A percentile compares a stretch with the other conserved stretches of the same genome.
Conservation (phyloP, 2,797 vertebrate genomes). For the Thunnus albacares region DNA sequence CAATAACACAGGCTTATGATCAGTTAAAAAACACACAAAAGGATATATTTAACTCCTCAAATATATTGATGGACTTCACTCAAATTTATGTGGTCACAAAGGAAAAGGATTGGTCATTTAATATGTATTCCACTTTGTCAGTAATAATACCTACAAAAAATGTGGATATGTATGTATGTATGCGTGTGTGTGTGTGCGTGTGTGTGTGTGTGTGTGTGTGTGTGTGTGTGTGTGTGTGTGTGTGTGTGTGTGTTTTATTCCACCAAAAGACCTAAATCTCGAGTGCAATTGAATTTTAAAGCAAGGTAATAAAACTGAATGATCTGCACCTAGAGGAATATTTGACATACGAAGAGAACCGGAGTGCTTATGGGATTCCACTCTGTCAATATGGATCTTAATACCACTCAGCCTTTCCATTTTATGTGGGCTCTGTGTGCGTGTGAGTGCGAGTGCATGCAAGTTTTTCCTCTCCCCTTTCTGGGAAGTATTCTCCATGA, state of each 20-base stretch:
- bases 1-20: not conserved
- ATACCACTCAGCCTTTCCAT: slow-evolving; percentile 70
- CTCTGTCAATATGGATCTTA: slow-evolving; percentile 75
- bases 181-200: slow-evolving; percentile 15
- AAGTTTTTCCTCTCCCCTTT: slow-evolving; percentile 21
- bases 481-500: slow-evolving; percentile 43
- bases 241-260: slow-evolving; percentile 48
- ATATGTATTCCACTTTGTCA: slow-evolving; percentile 43
- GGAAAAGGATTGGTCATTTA: slow-evolving; percentile 26
- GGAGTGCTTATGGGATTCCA: slow-evolving; percentile 72
- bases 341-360: slow-evolving; percentile 69
- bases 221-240: slow-evolving; percentile 18
- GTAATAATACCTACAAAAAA: slow-evolving; percentile 19
- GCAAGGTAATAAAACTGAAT: slow-evolving; percentile 74
- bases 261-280: slow-evolving; percentile 62
- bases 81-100: slow-evolving; percentile 30
- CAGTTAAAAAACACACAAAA: not conserved
- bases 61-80: slow-evolving; percentile 21
- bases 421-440: slow-evolving; percentile 54
- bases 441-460: slow-evolving; percentile 15
- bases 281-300: slow-evolving; percentile 73
- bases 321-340: slow-evolving; percentile 73
- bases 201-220: slow-evolving; percentile 17
- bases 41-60: slow-evolving; percentile 6
- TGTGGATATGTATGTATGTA: not conserved